Evolutionary conservation across 2,113 vertebrate genomes (phyloP).

Genomic region (Diadophis punctatus): DNA sequence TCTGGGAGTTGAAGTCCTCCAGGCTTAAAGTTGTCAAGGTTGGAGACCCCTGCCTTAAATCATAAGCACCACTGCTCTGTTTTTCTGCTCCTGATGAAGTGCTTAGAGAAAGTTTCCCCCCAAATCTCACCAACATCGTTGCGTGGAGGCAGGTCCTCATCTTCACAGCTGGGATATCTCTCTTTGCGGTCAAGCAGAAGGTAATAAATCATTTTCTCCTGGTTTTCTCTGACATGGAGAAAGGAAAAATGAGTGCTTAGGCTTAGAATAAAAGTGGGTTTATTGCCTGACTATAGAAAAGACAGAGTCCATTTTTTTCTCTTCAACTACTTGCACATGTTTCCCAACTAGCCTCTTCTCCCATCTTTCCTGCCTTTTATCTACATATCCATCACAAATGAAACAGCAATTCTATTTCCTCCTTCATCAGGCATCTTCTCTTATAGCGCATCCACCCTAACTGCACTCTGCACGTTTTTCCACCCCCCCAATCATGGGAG

Average conservation of each 20-base stretch:
- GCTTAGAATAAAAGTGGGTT: background rate
- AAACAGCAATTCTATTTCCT: background rate
- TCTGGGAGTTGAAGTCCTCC: too few relatives aligned
- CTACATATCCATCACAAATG: background rate
- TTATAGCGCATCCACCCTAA: background rate
- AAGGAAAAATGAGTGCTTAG: background rate
- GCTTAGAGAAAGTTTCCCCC: background rate
- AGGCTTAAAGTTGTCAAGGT: too few relatives aligned
- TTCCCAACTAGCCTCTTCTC: background rate
- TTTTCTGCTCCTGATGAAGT: background rate
- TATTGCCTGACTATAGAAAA: background rate
- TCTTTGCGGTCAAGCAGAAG: slow-evolving; percentile 90
- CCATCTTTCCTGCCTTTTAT: background rate
- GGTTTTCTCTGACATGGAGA: slow-evolving; percentile 77
- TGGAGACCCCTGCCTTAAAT: too few relatives aligned
- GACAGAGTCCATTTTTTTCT: background rate
- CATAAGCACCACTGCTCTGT: background rate
- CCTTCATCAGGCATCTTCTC: background rate
- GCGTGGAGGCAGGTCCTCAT: slow-evolving; percentile 86
- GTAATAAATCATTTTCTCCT: slow-evolving; percentile 95
- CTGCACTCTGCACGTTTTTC: background rate
- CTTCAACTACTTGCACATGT: background rate
- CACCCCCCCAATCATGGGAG: background rate
- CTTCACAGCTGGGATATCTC: slow-evolving; percentile 90
- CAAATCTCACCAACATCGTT: slow-evolving; percentile 80